These are phyloP conservation scores for Eufriesea mexicana DNA, from an alignment of 1,140 invertebrate species.

Conservation along the genomic window DNA sequence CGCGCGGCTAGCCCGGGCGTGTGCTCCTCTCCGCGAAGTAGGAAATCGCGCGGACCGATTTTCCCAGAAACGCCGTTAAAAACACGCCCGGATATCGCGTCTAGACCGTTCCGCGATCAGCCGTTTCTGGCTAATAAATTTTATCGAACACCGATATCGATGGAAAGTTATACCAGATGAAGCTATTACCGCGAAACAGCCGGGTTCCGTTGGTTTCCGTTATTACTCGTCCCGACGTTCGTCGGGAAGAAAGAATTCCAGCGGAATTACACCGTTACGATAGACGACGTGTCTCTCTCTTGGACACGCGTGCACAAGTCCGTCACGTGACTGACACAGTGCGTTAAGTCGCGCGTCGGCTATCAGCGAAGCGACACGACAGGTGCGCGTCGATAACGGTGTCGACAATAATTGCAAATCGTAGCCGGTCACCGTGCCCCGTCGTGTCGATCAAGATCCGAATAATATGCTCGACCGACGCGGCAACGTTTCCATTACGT, in stretches of 20 bases:
- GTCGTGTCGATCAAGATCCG: slow-evolving; percentile 73
- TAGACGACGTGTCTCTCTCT: slow-evolving; percentile 37
- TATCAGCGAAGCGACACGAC: slow-evolving; percentile 75
- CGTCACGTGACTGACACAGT: slow-evolving; percentile 67
- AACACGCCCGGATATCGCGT: neutral
- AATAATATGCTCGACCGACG: slow-evolving; percentile 71
- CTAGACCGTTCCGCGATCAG: neutral
- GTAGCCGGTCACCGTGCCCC: slow-evolving; percentile 67
- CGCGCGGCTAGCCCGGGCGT: neutral
- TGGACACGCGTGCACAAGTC: slow-evolving; percentile 43
- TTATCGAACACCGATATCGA: neutral
- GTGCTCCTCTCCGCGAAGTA: neutral
- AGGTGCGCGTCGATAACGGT: slow-evolving; percentile 75
- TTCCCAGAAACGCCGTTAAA: neutral
- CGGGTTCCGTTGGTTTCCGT: neutral
- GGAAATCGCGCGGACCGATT: neutral
- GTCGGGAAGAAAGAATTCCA: no score
- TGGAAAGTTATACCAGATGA: neutral
- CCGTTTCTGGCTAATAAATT: slow-evolving; percentile 19
- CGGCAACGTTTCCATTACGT: slow-evolving; percentile 71
- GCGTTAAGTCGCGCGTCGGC: slow-evolving; percentile 73
- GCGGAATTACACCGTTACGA: neutral
- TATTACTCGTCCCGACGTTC: neutral
- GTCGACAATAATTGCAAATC: slow-evolving; percentile 79
- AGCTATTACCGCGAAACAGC: neutral